phyloP scores from a whole-genome alignment of 2,113 vertebrate species.

The Lamprologus callipterus region DNA sequence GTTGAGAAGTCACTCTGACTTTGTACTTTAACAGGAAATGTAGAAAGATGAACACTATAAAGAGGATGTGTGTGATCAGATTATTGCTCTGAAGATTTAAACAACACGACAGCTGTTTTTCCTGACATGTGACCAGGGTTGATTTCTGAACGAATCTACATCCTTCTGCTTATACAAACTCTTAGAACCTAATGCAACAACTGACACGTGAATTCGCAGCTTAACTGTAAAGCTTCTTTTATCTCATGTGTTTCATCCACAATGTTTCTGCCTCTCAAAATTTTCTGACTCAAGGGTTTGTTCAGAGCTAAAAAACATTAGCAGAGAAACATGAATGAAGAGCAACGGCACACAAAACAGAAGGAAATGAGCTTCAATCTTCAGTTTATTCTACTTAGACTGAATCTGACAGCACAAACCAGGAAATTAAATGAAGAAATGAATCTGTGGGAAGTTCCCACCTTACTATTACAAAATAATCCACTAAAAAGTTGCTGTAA shows the following conservation, averaged over 20 bases:
- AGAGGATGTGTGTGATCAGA: rapidly evolving
- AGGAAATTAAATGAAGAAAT: background rate
- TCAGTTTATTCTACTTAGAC: background rate
- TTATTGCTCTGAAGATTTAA: background rate
- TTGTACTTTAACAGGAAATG: background rate
- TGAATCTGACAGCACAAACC: background rate
- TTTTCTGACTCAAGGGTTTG: background rate
- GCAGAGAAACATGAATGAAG: background rate
- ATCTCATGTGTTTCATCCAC: background rate
- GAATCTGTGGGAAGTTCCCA: rapidly evolving
- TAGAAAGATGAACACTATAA: background rate
- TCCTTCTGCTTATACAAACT: background rate
- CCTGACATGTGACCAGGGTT: background rate
- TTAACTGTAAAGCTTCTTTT: background rate
- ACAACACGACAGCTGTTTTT: background rate
- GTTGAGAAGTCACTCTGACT: background rate
- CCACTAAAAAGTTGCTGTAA: background rate
- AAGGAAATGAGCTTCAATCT: background rate
- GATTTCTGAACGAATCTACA: rapidly evolving
- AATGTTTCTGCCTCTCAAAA: background rate
- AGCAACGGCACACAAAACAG: background rate
- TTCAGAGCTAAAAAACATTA: background rate
- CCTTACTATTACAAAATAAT: background rate
- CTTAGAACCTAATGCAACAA: background rate
- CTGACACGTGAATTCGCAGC: background rate